Evolutionary conservation across 2,797 vertebrate species (phyloP).

Genomic region (Bucorvus abyssinicus): DNA sequence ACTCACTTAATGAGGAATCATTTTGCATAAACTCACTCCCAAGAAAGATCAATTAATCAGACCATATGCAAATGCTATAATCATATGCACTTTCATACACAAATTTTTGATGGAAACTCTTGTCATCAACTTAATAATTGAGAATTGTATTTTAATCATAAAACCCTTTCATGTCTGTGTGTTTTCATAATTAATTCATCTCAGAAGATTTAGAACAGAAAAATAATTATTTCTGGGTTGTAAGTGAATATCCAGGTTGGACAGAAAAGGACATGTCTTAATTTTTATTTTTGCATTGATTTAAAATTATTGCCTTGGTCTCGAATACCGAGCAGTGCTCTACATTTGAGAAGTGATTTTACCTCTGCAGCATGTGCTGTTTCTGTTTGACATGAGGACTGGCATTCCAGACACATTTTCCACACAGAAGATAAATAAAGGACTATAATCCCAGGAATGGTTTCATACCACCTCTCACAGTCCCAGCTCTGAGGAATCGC

Average conservation of each 20-base stretch:
- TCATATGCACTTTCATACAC: neutral
- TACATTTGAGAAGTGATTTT: neutral
- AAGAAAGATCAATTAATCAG: neutral
- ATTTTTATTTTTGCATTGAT: neutral
- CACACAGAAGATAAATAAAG: conserved; percentile 37
- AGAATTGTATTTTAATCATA: neutral
- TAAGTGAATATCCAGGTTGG: neutral
- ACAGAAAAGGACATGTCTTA: neutral
- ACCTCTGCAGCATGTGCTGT: neutral
- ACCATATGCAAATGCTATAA: neutral
- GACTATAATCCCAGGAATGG: neutral
- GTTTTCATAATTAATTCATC: neutral
- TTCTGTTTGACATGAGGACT: neutral
- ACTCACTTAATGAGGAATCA: neutral
- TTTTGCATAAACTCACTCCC: neutral
- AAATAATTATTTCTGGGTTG: neutral
- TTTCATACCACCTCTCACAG: neutral
- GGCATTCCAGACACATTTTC: neutral
- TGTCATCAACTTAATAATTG: neutral
- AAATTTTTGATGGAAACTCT: neutral
- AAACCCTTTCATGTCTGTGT: neutral
- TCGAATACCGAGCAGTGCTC: neutral
- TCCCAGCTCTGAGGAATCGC: neutral
- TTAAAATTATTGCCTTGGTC: neutral
- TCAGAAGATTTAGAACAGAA: neutral